phyloP scores from a whole-genome alignment of 2,797 vertebrate genomes.

The Tiaroga cobitis region DNA sequence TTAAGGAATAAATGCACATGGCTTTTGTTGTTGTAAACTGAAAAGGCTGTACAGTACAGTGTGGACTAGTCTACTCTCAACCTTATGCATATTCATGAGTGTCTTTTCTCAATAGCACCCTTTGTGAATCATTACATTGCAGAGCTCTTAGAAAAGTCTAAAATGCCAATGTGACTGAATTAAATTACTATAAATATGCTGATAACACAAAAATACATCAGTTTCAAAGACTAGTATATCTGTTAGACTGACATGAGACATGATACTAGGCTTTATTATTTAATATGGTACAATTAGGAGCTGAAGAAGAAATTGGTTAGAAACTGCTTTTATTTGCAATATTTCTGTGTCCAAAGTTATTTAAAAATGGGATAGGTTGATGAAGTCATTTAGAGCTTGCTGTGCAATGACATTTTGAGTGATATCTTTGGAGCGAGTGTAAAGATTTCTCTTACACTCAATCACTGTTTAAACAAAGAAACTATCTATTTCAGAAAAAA shows the following conservation, averaged over 20 bases:
- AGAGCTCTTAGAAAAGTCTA: background rate
- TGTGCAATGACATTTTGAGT: conserved; percentile 13
- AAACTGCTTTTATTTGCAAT: background rate
- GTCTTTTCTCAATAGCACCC: background rate
- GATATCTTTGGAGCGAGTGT: conserved; percentile 26
- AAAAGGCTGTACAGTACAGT: background rate
- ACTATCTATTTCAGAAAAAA: conserved; percentile 8
- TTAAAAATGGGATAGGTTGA: background rate
- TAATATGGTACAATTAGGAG: background rate
- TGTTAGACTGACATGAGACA: background rate
- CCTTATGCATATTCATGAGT: background rate
- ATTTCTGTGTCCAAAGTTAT: background rate
- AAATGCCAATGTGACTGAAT: background rate
- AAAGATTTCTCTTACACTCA: conserved; percentile 15
- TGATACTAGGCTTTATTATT: background rate
- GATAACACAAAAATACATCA: conserved; percentile 2
- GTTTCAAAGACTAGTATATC: background rate
- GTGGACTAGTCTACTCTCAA: background rate
- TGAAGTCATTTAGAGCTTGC: conserved; percentile 18
- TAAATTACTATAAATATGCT: background rate
- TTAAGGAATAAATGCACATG: background rate
- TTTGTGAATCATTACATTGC: background rate
- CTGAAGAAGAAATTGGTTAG: background rate
- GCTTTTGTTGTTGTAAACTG: background rate
- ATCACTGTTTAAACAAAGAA: conserved; percentile 15